A percentile compares a stretch with the other conserved stretches of the same genome.
phyloP scores from a whole-genome alignment of 1,140 invertebrate genomes.

The Coenobita brevimanus region DNA sequence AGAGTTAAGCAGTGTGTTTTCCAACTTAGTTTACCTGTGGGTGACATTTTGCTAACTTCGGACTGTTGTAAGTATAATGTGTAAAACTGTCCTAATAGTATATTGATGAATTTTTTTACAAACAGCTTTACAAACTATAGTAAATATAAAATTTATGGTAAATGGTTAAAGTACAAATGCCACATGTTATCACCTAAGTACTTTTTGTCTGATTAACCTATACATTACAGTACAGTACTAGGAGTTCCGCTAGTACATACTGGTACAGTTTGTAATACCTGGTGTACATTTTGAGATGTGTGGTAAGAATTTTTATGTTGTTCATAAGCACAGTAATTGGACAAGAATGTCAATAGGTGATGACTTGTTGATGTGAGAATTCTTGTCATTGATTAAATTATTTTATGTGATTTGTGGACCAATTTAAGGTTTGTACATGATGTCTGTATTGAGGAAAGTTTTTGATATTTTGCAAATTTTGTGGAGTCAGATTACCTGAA shows the following conservation, averaged over 20 bases:
- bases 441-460: no score
- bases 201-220: conserved; percentile 5
- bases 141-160: conserved; percentile 20
- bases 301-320: no score
- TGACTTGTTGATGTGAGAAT: conserved; percentile 14
- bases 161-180: conserved; percentile 55
- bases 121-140: conserved; percentile 7
- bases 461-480: no score
- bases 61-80: background rate
- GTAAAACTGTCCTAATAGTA: conserved; percentile 5
- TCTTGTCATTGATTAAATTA: conserved; percentile 1
- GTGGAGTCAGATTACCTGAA: no score
- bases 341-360: conserved; percentile 12
- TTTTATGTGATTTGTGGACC: conserved; percentile 30
- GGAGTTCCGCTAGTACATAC: background rate
- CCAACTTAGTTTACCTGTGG: conserved; percentile 6
- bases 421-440: conserved; percentile 13
- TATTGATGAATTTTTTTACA: background rate
- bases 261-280: background rate
- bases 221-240: background rate
- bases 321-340: background rate
- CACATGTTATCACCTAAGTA: conserved; percentile 39
- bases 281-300: no score
- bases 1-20: conserved; percentile 34
- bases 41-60: background rate